Evolutionary conservation across 2,113 vertebrate genomes (phyloP), one percentile per base, ranked within the genome.

Genomic region (Phycodurus eques): DNA sequence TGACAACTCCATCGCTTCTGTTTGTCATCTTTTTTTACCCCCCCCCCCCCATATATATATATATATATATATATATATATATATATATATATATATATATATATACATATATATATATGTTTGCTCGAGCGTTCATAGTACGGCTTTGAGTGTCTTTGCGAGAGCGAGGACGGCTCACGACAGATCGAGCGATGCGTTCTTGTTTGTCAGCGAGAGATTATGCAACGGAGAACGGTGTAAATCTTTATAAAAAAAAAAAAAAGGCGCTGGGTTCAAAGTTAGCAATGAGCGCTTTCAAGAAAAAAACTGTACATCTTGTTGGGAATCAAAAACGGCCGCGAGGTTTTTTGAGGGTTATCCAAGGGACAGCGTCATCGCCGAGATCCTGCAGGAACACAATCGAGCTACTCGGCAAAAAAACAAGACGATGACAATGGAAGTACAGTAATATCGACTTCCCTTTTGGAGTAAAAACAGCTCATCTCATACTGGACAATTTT

Each of bases 151-250:
- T 20, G 39, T 20, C 53, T 56, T n/a, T 56, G 53, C 31, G 12
- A 8, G 59, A 33, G 59, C 5, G 27, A 15, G 27, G 27, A 13
- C 33, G 13, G 14, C 14, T 62, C 17, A 62, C 14, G 33, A 19
- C 35, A 19, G 60, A 84, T 85, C 83, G 83, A 73, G 74, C 74
- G 79, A 77, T 75, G 72, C 75, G 71, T 80, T 80, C 77, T 83
- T 72, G 73, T 83, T 81, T 81, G 81, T 85, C 81, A 88, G 63
- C 74, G 70, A 74, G 61, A 57, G 67, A 80, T 77, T 77, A 75
- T 4, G 44, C 59, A 5, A 22, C 59, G 0, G 67, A 69, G 39
- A 46, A 19, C 53, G 72, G 63, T 33, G 44, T 31, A 71, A 76
- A 70, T n/a, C 62, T 33, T 47, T 20, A 71, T 1, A 27, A 27